Percentiles rank a stretch among this genome's conserved stretches.
phyloP scores from a whole-genome alignment of 2,113 vertebrate species.

The Abramis brama region DNA sequence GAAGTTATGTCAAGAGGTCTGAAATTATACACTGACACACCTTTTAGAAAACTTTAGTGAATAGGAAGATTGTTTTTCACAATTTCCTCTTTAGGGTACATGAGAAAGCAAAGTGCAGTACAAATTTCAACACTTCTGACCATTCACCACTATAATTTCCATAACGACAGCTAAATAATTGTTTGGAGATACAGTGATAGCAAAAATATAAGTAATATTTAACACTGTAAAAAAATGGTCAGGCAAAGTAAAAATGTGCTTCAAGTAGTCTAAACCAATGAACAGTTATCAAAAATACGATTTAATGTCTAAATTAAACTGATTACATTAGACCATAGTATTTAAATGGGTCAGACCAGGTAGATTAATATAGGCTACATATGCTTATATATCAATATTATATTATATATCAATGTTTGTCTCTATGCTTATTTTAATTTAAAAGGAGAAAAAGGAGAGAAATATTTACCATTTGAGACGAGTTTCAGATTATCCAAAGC shows the following conservation, averaged over 20 bases:
- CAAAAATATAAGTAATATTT: not conserved
- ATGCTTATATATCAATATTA: too few relatives aligned
- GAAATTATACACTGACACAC: not conserved
- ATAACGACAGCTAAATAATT: slow-evolving; percentile 8
- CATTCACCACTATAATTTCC: not conserved
- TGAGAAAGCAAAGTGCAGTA: slow-evolving; percentile 38
- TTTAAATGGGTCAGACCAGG: not conserved
- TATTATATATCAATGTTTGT: too few relatives aligned
- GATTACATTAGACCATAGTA: not conserved
- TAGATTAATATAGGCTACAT: not conserved
- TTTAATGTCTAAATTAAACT: not conserved
- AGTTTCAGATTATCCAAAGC: slow-evolving; percentile 12
- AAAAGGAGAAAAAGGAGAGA: not conserved
- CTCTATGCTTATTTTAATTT: not conserved
- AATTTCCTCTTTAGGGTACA: not conserved
- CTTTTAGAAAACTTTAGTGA: not conserved
- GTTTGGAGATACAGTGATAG: not conserved
- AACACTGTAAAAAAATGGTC: not conserved
- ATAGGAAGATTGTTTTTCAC: slow-evolving; percentile 27
- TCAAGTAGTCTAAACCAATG: too few relatives aligned
- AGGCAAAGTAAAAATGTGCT: not conserved
- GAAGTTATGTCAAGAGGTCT: not conserved
- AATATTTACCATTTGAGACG: slow-evolving; percentile 36
- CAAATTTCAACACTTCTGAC: slow-evolving; percentile 62
- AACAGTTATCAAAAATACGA: too few relatives aligned